Conservation (phyloP, 1,140 invertebrate genomes). For the Pararge aegeria region DNA sequence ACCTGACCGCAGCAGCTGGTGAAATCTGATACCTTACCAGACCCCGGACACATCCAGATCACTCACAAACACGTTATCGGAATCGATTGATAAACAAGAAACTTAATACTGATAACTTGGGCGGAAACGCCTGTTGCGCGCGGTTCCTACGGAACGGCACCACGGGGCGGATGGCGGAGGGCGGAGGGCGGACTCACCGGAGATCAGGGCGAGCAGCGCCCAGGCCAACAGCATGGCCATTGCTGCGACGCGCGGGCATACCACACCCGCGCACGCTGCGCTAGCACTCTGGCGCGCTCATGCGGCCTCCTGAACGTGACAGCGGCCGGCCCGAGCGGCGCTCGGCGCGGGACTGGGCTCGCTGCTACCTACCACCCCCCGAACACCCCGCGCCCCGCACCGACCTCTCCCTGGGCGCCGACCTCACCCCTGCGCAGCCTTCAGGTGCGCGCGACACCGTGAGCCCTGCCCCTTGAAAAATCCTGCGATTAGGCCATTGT, state of each 20-base stretch:
- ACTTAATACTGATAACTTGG: conserved; percentile 18
- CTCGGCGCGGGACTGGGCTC: conserved; percentile 68
- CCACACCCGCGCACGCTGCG: conserved; percentile 74
- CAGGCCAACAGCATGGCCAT: conserved; percentile 64
- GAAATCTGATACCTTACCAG: conserved; percentile 22
- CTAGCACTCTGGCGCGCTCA: conserved; percentile 73
- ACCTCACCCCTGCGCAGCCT: conserved; percentile 50
- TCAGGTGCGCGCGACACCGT: conserved; percentile 59
- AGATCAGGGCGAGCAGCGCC: conserved; percentile 64
- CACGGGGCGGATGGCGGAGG: conserved; percentile 8
- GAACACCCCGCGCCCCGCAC: conserved; percentile 22
- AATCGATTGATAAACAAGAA: conserved; percentile 69
- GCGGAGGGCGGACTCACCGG: conserved; percentile 56
- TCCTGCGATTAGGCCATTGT: conserved; percentile 38
- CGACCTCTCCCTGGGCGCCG: conserved; percentile 17
- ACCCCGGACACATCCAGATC: conserved; percentile 34
- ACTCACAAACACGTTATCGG: conserved; percentile 62
- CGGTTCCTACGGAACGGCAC: neutral
- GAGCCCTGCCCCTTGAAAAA: conserved; percentile 65
- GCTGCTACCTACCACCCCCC: conserved; percentile 36
- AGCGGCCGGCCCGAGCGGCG: conserved; percentile 66
- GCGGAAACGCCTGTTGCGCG: conserved; percentile 63
- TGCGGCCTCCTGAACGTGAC: conserved; percentile 51
- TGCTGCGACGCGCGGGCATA: conserved; percentile 72
- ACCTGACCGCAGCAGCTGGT: neutral